phyloP scores from a whole-genome alignment of 2,113 vertebrate genomes.

The Spilogale gracilis region DNA sequence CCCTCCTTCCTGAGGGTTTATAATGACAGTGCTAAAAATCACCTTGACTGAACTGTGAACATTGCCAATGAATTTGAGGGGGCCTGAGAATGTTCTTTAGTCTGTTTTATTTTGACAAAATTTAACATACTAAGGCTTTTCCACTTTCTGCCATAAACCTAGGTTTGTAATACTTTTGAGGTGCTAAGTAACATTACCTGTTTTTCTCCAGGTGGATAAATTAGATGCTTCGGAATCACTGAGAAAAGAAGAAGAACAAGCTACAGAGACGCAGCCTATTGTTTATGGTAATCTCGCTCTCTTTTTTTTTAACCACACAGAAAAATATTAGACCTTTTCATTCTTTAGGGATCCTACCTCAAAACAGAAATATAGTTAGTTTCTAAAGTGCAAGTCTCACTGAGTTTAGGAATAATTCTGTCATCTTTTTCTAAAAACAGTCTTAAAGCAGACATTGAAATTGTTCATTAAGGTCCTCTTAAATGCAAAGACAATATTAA shows the following conservation, averaged over 20 bases:
- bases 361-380: slow-evolving; percentile 14
- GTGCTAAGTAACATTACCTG: slow-evolving; percentile 78
- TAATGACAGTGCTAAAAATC: slow-evolving; percentile 83
- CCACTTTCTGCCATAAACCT: slow-evolving; percentile 90
- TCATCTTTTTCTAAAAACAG: neutral
- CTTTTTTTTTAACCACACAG: neutral
- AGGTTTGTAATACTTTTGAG: slow-evolving; percentile 77
- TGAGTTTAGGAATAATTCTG: neutral
- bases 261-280: slow-evolving; percentile 98
- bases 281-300: slow-evolving; percentile 94
- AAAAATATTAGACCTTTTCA: neutral
- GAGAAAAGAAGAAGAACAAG: slow-evolving; percentile 99
- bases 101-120: slow-evolving; percentile 86
- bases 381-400: neutral
- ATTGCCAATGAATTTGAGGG: slow-evolving; percentile 88
- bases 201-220: slow-evolving; percentile 96
- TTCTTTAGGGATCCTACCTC: neutral
- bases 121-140: slow-evolving; percentile 92
- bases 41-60: slow-evolving; percentile 88
- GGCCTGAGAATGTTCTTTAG: slow-evolving; percentile 83
- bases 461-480: slow-evolving; percentile 29
- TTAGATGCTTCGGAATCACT: slow-evolving; percentile 98
- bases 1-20: slow-evolving; percentile 85
- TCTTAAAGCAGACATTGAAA: slow-evolving; percentile 1
- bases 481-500: neutral